Conservation (phyloP, 2,797 vertebrate genomes). For the Thamnophis elegans region DNA sequence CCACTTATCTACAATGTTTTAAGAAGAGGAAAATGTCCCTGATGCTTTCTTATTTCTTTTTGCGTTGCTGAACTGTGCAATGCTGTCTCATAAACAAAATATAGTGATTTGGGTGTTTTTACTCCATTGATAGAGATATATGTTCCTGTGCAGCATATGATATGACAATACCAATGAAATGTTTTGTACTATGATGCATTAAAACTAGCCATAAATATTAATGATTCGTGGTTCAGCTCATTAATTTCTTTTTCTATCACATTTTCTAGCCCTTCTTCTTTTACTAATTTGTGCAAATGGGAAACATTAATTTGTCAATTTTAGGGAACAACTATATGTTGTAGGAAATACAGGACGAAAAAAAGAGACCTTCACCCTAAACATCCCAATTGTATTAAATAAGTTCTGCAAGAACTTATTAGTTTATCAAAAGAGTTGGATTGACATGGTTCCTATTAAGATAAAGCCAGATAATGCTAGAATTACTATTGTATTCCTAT, state of each 20-base stretch:
- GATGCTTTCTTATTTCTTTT: background rate
- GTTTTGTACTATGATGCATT: background rate
- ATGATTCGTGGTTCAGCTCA: background rate
- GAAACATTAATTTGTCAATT: constrained; percentile 21
- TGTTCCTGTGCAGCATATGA: background rate
- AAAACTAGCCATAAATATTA: background rate
- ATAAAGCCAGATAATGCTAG: constrained; percentile 56
- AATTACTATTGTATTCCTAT: constrained; percentile 39
- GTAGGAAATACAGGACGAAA: background rate
- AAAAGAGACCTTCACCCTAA: constrained; percentile 33
- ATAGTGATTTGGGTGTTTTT: background rate
- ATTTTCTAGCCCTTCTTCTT: background rate
- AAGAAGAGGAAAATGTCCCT: background rate
- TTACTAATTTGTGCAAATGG: constrained; percentile 14
- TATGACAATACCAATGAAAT: background rate
- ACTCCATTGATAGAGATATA: background rate
- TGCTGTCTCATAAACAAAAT: background rate
- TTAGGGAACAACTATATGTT: background rate
- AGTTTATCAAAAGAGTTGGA: constrained; percentile 45
- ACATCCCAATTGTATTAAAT: constrained; percentile 45
- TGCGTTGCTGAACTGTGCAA: background rate
- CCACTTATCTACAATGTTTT: background rate
- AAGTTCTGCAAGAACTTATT: constrained; percentile 44
- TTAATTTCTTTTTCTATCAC: constrained; percentile 27
- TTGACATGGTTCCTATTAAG: constrained; percentile 48